A percentile compares a stretch with the other conserved stretches of the same genome.
These are phyloP conservation scores for Coccyzus lansbergi DNA, from an alignment of 2,797 vertebrate species.

Conservation along the genomic window DNA sequence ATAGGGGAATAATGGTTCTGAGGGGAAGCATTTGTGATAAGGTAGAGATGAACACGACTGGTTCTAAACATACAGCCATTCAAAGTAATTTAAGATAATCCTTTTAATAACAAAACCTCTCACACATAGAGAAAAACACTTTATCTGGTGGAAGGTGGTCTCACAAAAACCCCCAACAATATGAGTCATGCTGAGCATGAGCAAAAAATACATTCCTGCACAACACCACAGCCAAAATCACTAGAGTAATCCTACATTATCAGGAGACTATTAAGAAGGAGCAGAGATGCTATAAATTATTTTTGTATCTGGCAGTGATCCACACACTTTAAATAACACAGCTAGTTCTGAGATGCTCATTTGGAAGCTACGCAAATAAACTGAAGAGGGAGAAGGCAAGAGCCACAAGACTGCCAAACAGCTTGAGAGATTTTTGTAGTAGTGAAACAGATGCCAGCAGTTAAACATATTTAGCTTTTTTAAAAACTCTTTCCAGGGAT, in stretches of 20 bases:
- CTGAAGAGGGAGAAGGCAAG: not conserved
- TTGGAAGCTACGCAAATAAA: not conserved
- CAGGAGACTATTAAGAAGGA: not conserved
- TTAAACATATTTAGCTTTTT: not conserved
- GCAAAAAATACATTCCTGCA: not conserved
- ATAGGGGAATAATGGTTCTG: not conserved
- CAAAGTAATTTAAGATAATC: not conserved
- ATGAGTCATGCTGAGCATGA: not conserved
- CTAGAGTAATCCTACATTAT: not conserved
- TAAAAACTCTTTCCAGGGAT: not conserved
- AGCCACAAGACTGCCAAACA: not conserved
- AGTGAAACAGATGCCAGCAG: not conserved
- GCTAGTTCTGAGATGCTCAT: not conserved
- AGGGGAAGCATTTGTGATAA: not conserved
- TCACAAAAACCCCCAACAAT: not conserved
- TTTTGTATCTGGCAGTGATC: not conserved
- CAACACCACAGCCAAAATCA: not conserved
- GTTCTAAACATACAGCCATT: not conserved
- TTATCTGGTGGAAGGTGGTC: not conserved
- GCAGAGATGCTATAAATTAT: not conserved
- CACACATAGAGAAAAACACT: not conserved
- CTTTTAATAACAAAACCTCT: not conserved
- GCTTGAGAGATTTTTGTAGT: not conserved
- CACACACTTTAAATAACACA: not conserved
- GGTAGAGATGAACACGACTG: not conserved